phyloP scores from a whole-genome alignment of 2,113 vertebrate species.

The Pedionomus torquatus region DNA sequence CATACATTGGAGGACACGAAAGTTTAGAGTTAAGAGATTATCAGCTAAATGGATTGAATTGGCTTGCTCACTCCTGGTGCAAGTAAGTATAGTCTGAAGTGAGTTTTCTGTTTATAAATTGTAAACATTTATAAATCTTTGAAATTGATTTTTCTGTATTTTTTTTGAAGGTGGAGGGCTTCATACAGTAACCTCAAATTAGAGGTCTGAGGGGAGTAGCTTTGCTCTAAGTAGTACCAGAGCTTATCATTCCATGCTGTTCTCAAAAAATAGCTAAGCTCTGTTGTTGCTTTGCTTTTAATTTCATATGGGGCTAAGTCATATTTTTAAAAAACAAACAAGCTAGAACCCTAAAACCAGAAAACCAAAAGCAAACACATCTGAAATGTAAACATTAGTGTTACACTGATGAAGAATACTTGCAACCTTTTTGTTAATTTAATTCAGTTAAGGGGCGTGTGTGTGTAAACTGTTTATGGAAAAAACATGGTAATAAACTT shows the following conservation, averaged over 20 bases:
- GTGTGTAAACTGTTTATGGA: not conserved
- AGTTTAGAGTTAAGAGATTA: slow-evolving; percentile 95
- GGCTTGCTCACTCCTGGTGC: slow-evolving; percentile 99
- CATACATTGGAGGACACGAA: slow-evolving; percentile 88
- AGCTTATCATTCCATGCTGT: fast-evolving
- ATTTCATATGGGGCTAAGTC: not conserved
- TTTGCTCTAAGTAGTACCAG: not conserved
- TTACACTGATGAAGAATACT: not conserved
- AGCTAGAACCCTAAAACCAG: not conserved
- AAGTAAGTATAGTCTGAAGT: slow-evolving; percentile 83
- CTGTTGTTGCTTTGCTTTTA: not conserved
- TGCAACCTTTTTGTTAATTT: not conserved
- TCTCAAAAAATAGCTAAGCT: not conserved
- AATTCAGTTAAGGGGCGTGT: not conserved
- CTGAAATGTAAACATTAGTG: not conserved
- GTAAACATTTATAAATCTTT: not conserved
- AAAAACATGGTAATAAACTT: not conserved
- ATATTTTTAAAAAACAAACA: not conserved
- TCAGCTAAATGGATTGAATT: slow-evolving; percentile 95
- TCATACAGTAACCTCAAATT: not conserved
- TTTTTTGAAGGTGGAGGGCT: not conserved
- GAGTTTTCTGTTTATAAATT: not conserved
- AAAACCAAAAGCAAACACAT: not conserved
- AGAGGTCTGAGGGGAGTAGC: not conserved
- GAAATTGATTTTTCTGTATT: not conserved